phyloP scores from a whole-genome alignment of 2,888 invertebrate species.

The Pandemis heparana region DNA sequence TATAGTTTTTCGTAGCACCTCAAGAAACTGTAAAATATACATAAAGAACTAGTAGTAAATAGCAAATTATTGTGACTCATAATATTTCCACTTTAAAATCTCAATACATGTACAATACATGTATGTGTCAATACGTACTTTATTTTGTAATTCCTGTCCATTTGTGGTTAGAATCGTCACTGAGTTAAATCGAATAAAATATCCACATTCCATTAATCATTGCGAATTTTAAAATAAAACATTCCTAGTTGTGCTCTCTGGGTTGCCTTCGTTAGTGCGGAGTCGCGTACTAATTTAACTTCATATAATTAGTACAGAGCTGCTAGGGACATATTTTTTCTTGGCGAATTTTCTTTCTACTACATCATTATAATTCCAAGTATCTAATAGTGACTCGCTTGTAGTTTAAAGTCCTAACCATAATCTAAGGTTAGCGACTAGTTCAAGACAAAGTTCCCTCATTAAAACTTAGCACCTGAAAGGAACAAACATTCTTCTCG shows the following conservation, averaged over 20 bases:
- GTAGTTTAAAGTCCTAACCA: constrained; percentile 67
- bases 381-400: constrained; percentile 61
- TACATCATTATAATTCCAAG: constrained; percentile 69
- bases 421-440: constrained; percentile 80
- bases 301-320: constrained; percentile 43
- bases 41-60: too few species aligned
- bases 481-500: constrained; percentile 73
- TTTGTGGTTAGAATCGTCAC: not conserved
- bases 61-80: too few species aligned
- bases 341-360: constrained; percentile 53
- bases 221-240: constrained; percentile 8
- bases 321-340: constrained; percentile 49
- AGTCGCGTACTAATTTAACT: constrained; percentile 31
- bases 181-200: constrained; percentile 1
- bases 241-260: constrained; percentile 2
- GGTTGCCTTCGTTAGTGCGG: constrained; percentile 18
- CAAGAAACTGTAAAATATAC: too few species aligned
- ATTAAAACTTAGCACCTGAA: constrained; percentile 80
- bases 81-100: too few species aligned
- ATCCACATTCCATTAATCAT: constrained; percentile 5
- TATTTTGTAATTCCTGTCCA: too few species aligned
- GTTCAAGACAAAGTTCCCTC: constrained; percentile 78
- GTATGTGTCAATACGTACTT: too few species aligned
- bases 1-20: not conserved
- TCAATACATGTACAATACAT: too few species aligned